Conservation (phyloP, 2,888 invertebrate species). For the Idaea dimidiata region DNA sequence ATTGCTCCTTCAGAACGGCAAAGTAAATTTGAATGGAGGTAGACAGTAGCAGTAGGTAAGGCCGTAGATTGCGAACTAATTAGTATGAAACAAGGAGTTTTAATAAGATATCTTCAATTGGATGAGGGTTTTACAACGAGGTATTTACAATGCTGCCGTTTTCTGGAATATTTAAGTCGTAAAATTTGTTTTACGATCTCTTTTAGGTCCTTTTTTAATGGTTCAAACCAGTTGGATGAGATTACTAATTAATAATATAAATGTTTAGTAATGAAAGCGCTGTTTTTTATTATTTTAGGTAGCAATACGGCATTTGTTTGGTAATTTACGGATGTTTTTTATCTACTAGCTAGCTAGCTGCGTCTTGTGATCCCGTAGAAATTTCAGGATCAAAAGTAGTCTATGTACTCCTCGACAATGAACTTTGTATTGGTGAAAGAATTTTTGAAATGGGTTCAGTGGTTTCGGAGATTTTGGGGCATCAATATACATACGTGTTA, state of each 20-base stretch:
- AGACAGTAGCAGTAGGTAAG: constrained; percentile 4
- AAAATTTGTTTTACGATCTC: neutral
- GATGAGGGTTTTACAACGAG: constrained; percentile 6
- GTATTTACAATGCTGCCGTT: neutral
- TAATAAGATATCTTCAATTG: constrained; percentile 4
- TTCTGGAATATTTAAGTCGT: neutral
- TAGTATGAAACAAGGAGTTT: constrained; percentile 4
- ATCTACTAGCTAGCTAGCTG: neutral
- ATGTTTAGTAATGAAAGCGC: neutral
- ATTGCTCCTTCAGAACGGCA: constrained; percentile 33
- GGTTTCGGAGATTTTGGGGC: too few species aligned
- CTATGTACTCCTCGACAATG: too few species aligned
- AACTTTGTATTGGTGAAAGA: too few species aligned
- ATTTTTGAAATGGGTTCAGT: too few species aligned
- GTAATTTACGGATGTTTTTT: constrained; percentile 8
- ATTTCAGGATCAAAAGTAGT: too few species aligned
- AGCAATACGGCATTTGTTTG: neutral
- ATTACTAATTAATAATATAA: neutral
- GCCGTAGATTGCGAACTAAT: neutral
- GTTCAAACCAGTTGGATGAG: neutral
- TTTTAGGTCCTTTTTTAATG: neutral
- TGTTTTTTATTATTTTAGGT: neutral
- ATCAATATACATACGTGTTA: too few species aligned
- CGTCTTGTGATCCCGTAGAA: too few species aligned
- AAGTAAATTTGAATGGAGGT: constrained; percentile 18